Evolutionary conservation across 1,140 invertebrate genomes (phyloP).

Genomic region (Phocides pigmalion): DNA sequence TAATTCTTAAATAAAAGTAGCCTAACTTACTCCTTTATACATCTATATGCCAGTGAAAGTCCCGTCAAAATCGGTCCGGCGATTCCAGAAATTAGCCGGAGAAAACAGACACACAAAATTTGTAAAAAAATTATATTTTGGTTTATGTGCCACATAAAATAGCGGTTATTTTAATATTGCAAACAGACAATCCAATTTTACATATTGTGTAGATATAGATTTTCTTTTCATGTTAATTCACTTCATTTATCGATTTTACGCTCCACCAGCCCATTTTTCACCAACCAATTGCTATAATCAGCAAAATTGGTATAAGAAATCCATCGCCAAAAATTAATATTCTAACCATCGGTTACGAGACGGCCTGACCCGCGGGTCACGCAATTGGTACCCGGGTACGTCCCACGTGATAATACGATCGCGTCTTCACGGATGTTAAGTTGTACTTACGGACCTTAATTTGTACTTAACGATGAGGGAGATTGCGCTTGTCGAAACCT

Average conservation of each 20-base stretch:
- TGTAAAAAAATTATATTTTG: too few species aligned
- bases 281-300: conserved; percentile 29
- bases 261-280: conserved; percentile 17
- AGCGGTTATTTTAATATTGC: not conserved
- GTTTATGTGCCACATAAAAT: too few species aligned
- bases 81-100: too few species aligned
- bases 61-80: too few species aligned
- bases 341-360: conserved; percentile 24
- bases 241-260: conserved; percentile 24
- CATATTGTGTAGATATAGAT: too few species aligned
- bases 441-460: conserved; percentile 10
- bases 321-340: conserved; percentile 36
- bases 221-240: not conserved
- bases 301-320: conserved; percentile 29
- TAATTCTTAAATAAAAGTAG: too few species aligned
- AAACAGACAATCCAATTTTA: too few species aligned
- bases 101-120: too few species aligned
- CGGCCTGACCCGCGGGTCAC: conserved; percentile 22
- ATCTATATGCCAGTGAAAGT: too few species aligned
- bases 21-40: too few species aligned
- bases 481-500: conserved; percentile 1
- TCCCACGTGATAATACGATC: conserved; percentile 27
- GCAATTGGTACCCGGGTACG: conserved; percentile 18
- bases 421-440: conserved; percentile 27
- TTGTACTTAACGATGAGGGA: conserved; percentile 29